Percentiles rank a stretch among this genome's conserved stretches.
Evolutionary conservation across 2,888 invertebrate species (phyloP).

Genomic region (Cerastoderma edule): DNA sequence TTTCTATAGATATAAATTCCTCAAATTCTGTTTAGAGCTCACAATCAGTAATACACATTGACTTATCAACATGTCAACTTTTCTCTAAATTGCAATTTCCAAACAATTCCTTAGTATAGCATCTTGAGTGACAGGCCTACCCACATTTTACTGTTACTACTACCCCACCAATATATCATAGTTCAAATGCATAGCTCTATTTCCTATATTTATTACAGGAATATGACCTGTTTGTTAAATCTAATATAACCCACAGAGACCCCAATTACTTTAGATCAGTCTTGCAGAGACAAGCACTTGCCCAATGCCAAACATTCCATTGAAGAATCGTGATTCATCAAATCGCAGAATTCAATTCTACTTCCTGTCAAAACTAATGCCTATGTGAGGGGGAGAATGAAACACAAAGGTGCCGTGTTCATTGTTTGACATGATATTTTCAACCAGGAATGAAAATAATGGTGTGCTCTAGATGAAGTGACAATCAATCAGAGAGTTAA

Average conservation of each 20-base stretch:
- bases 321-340: constrained; percentile 30
- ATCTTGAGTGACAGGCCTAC: constrained; percentile 12
- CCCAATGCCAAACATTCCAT: constrained; percentile 28
- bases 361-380: constrained; percentile 46
- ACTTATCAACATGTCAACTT: neutral
- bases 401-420: constrained; percentile 11
- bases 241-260: neutral
- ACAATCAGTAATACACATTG: no score
- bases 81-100: neutral
- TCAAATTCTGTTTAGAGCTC: no score
- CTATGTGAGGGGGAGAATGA: constrained; percentile 24
- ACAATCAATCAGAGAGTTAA: constrained; percentile 14
- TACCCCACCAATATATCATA: constrained; percentile 21
- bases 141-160: constrained; percentile 16
- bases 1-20: no score
- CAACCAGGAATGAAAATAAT: neutral
- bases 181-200: constrained; percentile 12
- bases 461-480: neutral
- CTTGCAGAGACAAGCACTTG: neutral
- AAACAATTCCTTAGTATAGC: neutral
- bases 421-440: constrained; percentile 32
- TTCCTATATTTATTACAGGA: constrained; percentile 13
- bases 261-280: constrained; percentile 10
- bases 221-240: constrained; percentile 14
- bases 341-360: constrained; percentile 44